These are phyloP conservation scores for Asteroscopus sphinx DNA, from an alignment of 2,888 invertebrate genomes.

Conservation along the genomic window DNA sequence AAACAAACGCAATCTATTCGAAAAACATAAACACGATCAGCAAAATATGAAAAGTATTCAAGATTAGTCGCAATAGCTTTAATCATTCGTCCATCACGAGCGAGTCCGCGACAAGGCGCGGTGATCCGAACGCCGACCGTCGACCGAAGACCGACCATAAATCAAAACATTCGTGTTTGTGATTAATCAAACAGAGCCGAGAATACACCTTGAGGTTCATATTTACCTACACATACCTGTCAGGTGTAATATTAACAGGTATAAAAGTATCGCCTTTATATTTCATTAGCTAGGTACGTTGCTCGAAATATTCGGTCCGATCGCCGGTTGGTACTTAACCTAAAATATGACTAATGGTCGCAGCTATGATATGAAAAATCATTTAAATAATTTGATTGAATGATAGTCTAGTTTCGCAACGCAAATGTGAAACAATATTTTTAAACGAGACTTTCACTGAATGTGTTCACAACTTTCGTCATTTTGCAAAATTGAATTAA, in stretches of 20 bases:
- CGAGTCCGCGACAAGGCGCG: conserved; percentile 38
- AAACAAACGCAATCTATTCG: no score
- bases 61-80: conserved; percentile 42
- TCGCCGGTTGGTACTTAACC: conserved; percentile 49
- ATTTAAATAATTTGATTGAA: conserved; percentile 43
- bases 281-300: conserved; percentile 51
- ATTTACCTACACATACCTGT: conserved; percentile 60
- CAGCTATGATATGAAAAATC: conserved; percentile 37
- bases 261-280: conserved; percentile 56
- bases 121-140: conserved; percentile 41
- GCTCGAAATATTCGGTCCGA: conserved; percentile 43
- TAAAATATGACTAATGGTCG: conserved; percentile 45
- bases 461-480: conserved; percentile 7
- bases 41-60: conserved; percentile 29
- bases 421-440: conserved; percentile 13
- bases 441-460: conserved; percentile 21
- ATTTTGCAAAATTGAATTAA: conserved; percentile 16
- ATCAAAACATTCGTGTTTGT: conserved; percentile 84
- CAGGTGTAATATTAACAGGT: conserved; percentile 58
- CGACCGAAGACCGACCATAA: conserved; percentile 73
- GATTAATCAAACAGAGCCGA: conserved; percentile 82
- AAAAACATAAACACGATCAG: conserved; percentile 4
- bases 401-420: conserved; percentile 36
- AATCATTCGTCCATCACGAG: conserved; percentile 49
- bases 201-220: conserved; percentile 65